Evolutionary conservation across 2,797 vertebrate genomes (phyloP).

Genomic region (Acomys russatus): DNA sequence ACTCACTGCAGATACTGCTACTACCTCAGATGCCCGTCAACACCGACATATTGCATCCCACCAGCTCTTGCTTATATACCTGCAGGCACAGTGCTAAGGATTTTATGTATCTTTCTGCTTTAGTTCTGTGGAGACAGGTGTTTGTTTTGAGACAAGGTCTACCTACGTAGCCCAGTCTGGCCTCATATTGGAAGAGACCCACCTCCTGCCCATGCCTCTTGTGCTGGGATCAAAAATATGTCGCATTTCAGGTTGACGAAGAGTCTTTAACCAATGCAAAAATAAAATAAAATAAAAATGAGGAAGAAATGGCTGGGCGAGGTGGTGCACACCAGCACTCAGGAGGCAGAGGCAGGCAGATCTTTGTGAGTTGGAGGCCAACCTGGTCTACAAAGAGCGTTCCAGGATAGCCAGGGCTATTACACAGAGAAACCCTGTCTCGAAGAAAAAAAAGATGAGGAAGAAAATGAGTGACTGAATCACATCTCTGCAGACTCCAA

Average conservation of each 20-base stretch:
- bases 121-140: too few species aligned
- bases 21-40: neutral
- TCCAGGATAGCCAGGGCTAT: too few species aligned
- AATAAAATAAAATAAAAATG: neutral
- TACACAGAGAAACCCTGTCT: too few species aligned
- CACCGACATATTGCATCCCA: neutral
- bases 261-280: neutral
- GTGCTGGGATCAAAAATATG: neutral
- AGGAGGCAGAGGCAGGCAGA: too few species aligned
- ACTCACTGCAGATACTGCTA: neutral
- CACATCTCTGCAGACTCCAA: neutral
- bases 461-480: neutral
- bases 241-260: slow-evolving; percentile 20
- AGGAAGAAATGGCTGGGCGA: too few species aligned
- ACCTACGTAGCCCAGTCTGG: neutral
- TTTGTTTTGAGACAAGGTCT: neutral
- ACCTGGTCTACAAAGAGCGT: too few species aligned
- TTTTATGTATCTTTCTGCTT: neutral
- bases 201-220: neutral
- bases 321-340: too few species aligned
- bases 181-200: neutral
- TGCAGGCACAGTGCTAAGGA: neutral
- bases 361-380: too few species aligned
- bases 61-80: neutral
- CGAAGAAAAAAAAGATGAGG: too few species aligned